Conservation (phyloP, 2,113 vertebrate genomes). For the Tor tambroides region DNA sequence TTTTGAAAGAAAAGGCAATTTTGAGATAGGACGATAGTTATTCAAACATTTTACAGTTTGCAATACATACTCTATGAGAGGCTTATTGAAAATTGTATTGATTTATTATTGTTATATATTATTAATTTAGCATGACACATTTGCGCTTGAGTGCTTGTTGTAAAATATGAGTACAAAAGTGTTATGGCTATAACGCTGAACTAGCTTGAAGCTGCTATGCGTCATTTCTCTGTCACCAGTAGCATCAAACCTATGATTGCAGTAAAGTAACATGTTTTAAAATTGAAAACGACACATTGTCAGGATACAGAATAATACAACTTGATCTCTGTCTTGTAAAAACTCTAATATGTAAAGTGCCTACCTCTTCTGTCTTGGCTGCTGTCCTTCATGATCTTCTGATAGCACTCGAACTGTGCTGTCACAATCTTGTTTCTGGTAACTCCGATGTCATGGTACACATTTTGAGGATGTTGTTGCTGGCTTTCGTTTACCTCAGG, state of each 20-base stretch:
- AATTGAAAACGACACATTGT: background rate
- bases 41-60: too few species aligned
- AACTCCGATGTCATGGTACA: constrained; percentile 74
- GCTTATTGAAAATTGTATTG: background rate
- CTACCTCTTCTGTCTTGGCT: constrained; percentile 63
- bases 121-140: background rate
- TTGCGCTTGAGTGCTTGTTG: background rate
- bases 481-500: constrained; percentile 74
- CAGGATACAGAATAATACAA: background rate
- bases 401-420: constrained; percentile 97
- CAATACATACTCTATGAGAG: constrained; percentile 16
- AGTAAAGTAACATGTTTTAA: background rate
- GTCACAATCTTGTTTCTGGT: constrained; percentile 94
- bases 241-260: background rate
- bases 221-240: background rate
- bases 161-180: background rate
- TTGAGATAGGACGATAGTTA: too few species aligned
- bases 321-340: background rate
- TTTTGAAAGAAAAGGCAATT: too few species aligned
- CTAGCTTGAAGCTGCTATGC: background rate
- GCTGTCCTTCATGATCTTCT: constrained; percentile 90
- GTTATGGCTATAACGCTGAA: background rate
- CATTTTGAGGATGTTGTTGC: constrained; percentile 65
- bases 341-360: background rate
- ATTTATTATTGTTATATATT: background rate